Percentiles rank a stretch among this genome's conserved stretches.
Evolutionary conservation across 2,113 vertebrate genomes (phyloP).

Genomic region (Boulengerochromis microlepis): DNA sequence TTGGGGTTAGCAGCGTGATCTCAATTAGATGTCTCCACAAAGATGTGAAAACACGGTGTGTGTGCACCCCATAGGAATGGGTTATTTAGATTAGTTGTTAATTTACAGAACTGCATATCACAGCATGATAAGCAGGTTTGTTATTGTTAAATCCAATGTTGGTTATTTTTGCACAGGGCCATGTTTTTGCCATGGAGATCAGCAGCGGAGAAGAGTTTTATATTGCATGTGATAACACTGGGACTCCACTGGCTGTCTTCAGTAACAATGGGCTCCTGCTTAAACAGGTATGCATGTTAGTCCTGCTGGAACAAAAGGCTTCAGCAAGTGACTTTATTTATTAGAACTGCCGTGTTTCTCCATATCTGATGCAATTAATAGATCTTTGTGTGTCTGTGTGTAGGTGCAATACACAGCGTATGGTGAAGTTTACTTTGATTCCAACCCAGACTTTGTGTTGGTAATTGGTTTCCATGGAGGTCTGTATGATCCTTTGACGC

Average conservation of each 20-base stretch:
- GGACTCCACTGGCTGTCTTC: constrained; percentile 93
- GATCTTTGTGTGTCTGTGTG: not conserved
- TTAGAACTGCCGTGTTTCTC: not conserved
- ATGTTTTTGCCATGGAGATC: constrained; percentile 98
- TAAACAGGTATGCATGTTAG: constrained; percentile 69
- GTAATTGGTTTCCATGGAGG: constrained; percentile 96
- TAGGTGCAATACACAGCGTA: constrained; percentile 94
- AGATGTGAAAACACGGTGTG: not conserved
- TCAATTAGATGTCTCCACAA: not conserved
- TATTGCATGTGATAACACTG: constrained; percentile 95
- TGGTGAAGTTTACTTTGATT: constrained; percentile 96
- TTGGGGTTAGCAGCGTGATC: not conserved
- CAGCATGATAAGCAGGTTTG: not conserved
- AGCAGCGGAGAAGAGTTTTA: constrained; percentile 98
- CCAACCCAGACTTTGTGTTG: constrained; percentile 95
- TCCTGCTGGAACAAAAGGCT: too few species aligned
- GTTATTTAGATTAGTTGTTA: not conserved
- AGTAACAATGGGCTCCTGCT: constrained; percentile 94
- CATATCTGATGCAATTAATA: not conserved
- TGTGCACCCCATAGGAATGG: not conserved
- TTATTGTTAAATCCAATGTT: not conserved
- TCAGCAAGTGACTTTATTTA: not conserved
- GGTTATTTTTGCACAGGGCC: constrained; percentile 65
- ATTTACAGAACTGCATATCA: not conserved
- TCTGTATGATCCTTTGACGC: constrained; percentile 90